Base-by-base conservation (phyloP, 2,888 invertebrate genomes). In the Microctonus aethiopoides region DNA sequence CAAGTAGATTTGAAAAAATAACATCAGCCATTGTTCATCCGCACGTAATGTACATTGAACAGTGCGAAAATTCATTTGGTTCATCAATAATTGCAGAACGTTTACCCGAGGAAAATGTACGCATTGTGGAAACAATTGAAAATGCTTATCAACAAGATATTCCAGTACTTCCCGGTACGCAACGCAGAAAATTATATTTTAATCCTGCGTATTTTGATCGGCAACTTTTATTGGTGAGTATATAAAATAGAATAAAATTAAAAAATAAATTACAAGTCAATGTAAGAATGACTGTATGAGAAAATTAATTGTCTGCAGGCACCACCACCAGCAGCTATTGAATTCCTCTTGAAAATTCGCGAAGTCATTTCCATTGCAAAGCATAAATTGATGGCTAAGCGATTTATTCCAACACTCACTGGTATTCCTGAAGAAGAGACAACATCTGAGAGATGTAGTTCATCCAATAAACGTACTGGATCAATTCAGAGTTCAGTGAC, bases 171-270 rank as follows among this genome's bases (percentile, higher is more conserved):
- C 85, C 85, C 1, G 94, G 93, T 11, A 91, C 91, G 29, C 92
- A 92, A 0, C 89, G 95, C 66, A 90, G 93, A 75, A 95, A 95
- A 81, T 88, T 96, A 2, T 96, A 95, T 83, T 96, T 96, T 81
- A 96, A 95, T 85, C 95, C 95, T 0, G 95, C 96, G 7, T 97
- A 96, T 84, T 96, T 97, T 81, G 96, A 97, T 84, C 94, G 94
- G 29, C 94, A 96, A 77, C 85, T 95, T 59, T 89, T 97, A 84
- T 89, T 93, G 88, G 95, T 95, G 88, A 89, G 90, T 84, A 20
- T 51, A 29, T 29, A 20, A 13, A 39, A 20, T 67, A 57, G n/a
- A 36, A 39, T 24, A 36, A 39, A n/a, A 22, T 11, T 16, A 22
- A 20, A 11, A 63, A 68, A 63, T 57, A 20, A 56, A 29, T 11